Evolutionary conservation across 2,888 invertebrate species (phyloP).

Genomic region (Siphlonurus alternatus): DNA sequence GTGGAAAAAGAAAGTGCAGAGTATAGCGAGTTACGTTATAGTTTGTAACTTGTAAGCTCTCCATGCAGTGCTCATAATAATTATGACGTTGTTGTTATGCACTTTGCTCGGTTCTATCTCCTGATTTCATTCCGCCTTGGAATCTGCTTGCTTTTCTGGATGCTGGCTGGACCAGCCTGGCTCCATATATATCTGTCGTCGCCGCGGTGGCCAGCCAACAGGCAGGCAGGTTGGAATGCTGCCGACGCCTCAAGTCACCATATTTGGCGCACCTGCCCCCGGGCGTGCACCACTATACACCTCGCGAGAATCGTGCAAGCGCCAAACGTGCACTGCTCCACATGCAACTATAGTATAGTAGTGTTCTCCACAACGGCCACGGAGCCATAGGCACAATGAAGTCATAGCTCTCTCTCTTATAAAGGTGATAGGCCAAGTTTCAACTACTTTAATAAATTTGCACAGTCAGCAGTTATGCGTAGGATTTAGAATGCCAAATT

Average conservation of each 20-base stretch:
- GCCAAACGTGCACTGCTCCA: background rate
- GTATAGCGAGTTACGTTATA: no score
- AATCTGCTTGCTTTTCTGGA: no score
- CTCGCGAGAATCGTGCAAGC: no score
- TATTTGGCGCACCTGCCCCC: background rate
- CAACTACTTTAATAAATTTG: background rate
- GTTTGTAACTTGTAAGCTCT: no score
- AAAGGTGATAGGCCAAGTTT: background rate
- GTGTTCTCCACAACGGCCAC: background rate
- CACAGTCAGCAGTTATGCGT: background rate
- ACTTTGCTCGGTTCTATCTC: no score
- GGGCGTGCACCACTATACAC: no score
- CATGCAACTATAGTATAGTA: background rate
- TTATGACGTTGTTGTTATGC: no score
- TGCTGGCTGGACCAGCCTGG: background rate
- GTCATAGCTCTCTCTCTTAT: no score
- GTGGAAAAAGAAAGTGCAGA: no score
- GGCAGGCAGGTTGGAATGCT: background rate
- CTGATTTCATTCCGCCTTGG: no score
- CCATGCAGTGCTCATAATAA: no score
- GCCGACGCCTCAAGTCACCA: background rate
- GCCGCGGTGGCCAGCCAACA: no score
- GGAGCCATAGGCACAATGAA: background rate
- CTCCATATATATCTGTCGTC: background rate
- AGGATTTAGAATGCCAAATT: background rate